Evolutionary conservation across 2,113 vertebrate genomes (phyloP).

Genomic region (Ptychochromis oligacanthus): DNA sequence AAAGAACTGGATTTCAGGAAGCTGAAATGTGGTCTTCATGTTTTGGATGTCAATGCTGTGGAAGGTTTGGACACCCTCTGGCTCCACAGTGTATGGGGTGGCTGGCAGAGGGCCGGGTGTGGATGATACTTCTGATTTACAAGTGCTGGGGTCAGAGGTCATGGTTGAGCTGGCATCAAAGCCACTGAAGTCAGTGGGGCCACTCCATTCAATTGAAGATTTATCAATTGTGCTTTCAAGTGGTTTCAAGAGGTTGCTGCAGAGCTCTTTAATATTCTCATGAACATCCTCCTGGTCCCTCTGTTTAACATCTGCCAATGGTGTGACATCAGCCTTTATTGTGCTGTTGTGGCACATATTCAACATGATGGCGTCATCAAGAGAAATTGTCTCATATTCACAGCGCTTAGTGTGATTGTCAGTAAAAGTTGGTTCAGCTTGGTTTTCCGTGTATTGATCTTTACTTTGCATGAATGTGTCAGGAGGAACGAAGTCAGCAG

Average conservation of each 20-base stretch:
- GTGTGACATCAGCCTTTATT: constrained; percentile 61
- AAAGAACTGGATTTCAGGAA: constrained; percentile 84
- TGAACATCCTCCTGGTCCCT: constrained; percentile 15
- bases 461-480: constrained; percentile 61
- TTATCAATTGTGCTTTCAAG: constrained; percentile 63
- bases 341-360: constrained; percentile 85
- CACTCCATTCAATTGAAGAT: constrained; percentile 74
- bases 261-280: constrained; percentile 55
- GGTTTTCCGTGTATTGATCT: constrained; percentile 74
- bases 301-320: constrained; percentile 35
- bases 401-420: constrained; percentile 79
- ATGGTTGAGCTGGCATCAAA: constrained; percentile 48
- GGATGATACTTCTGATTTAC: constrained; percentile 65
- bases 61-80: constrained; percentile 68
- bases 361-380: constrained; percentile 85
- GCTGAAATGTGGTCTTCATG: constrained; percentile 83
- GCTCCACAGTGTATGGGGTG: constrained; percentile 54
- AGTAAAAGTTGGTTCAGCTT: constrained; percentile 73
- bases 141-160: constrained; percentile 65
- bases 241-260: constrained; percentile 69
- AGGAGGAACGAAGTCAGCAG: constrained; percentile 48
- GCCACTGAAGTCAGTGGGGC: constrained; percentile 70
- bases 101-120: constrained; percentile 63
- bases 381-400: constrained; percentile 84
- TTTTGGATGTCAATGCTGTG: constrained; percentile 83